Evolutionary conservation across 2,113 vertebrate genomes (phyloP).

Genomic region (Dolichotis patagonum): DNA sequence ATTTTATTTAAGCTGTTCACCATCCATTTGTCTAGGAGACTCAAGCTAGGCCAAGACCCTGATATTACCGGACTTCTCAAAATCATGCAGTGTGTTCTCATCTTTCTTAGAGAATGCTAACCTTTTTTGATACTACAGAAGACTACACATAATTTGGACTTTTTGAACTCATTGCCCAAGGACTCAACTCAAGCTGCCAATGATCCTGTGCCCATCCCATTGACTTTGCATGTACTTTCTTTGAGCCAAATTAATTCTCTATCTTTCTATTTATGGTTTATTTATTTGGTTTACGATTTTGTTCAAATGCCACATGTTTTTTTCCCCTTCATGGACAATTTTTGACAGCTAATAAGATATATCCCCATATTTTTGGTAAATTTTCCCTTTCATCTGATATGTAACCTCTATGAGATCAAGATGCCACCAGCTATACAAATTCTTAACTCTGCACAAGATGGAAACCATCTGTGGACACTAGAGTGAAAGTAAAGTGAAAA

Average conservation of each 20-base stretch:
- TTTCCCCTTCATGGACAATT: background rate
- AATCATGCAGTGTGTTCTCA: background rate
- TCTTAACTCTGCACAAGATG: background rate
- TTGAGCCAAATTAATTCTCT: background rate
- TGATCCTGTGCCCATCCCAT: background rate
- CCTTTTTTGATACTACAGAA: background rate
- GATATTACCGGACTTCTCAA: background rate
- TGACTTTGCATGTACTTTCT: background rate
- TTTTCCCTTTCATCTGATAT: background rate
- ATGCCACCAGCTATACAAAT: background rate
- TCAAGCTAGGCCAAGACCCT: background rate
- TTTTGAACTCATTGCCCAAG: background rate
- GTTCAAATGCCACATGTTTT: background rate
- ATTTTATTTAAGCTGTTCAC: background rate
- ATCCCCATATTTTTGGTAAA: background rate
- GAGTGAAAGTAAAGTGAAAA: background rate
- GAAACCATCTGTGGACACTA: background rate
- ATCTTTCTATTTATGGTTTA: background rate
- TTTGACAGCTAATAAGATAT: background rate
- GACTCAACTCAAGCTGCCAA: background rate
- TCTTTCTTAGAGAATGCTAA: background rate
- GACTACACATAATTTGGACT: background rate
- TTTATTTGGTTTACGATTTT: background rate
- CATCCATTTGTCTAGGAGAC: background rate
- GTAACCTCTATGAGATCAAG: no score